These are phyloP conservation scores for Aphidoletes aphidimyza DNA, from an alignment of 2,888 invertebrate species.

Conservation along the genomic window DNA sequence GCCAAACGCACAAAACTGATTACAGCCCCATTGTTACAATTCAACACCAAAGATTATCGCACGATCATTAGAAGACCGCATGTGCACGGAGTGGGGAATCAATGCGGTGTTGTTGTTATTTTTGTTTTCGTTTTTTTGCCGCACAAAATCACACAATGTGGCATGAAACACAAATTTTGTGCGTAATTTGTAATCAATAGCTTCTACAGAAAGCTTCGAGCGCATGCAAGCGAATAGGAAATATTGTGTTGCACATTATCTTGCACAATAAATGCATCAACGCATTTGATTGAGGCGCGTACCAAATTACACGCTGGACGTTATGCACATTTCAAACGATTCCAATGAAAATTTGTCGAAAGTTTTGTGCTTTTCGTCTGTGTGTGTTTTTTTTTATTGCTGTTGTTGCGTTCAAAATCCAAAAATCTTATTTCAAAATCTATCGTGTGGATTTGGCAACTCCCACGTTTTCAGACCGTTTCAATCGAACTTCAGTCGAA, in stretches of 20 bases:
- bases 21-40: conserved; percentile 14
- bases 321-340: too few relatives aligned
- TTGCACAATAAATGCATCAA: not conserved
- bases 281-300: too few relatives aligned
- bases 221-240: conserved; percentile 7
- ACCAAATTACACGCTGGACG: too few relatives aligned
- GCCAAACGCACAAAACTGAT: conserved; percentile 11
- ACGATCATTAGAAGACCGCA: not conserved
- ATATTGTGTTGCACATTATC: not conserved
- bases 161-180: not conserved
- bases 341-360: too few relatives aligned
- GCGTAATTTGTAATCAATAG: conserved; percentile 6
- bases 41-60: conserved; percentile 1
- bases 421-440: too few relatives aligned
- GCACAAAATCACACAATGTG: not conserved
- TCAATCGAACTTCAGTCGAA: too few relatives aligned
- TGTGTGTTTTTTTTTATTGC: too few relatives aligned
- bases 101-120: not conserved
- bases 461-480: too few relatives aligned
- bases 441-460: too few relatives aligned
- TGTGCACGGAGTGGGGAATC: not conserved
- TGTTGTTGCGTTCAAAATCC: too few relatives aligned
- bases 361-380: too few relatives aligned
- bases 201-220: too few relatives aligned
- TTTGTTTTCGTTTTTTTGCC: not conserved